These are phyloP conservation scores for Urechis unicinctus DNA, from an alignment of 2,888 invertebrate species.

Conservation along the genomic window DNA sequence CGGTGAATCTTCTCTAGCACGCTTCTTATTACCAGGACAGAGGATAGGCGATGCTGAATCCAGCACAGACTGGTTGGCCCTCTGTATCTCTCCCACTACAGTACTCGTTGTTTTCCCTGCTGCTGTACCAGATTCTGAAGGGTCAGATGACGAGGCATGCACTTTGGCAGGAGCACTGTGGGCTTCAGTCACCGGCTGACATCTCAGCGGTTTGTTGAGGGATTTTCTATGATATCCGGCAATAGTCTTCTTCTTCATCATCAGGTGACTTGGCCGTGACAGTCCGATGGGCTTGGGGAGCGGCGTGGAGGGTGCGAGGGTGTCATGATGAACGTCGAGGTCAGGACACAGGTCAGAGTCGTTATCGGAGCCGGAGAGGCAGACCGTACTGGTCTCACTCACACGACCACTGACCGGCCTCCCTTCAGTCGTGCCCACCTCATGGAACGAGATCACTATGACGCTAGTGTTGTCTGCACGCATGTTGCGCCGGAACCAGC, in stretches of 20 bases:
- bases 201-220: neutral
- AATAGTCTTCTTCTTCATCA: neutral
- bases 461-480: constrained; percentile 95
- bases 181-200: neutral
- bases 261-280: too few species aligned
- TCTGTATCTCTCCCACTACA: too few species aligned
- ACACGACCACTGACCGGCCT: neutral
- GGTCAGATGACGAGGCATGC: too few species aligned
- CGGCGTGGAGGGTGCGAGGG: neutral
- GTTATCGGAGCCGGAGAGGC: neutral
- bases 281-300: neutral
- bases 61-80: too few species aligned
- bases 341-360: neutral
- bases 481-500: constrained; percentile 78
- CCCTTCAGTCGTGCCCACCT: neutral
- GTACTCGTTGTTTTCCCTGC: too few species aligned
- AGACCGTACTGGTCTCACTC: neutral
- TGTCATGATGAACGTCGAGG: neutral
- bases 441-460: constrained; percentile 58
- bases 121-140: too few species aligned
- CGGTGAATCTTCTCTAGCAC: neutral
- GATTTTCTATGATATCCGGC: neutral
- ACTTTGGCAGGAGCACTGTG: neutral
- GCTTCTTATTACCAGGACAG: neutral
- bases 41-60: neutral